phyloP scores from a whole-genome alignment of 2,797 vertebrate genomes.

The Danio aesculapii region DNA sequence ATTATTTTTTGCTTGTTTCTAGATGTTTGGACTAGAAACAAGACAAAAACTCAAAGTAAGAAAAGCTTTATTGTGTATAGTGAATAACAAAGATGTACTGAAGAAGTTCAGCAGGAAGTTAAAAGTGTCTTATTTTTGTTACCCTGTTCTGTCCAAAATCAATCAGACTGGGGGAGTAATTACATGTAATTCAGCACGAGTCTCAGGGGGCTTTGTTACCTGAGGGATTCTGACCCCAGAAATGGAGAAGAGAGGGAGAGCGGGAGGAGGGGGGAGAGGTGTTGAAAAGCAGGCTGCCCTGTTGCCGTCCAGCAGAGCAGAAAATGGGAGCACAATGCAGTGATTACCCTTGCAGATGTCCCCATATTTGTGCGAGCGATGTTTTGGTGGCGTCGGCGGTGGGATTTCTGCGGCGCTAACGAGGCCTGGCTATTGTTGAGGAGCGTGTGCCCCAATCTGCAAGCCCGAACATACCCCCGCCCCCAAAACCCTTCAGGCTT shows the following conservation, averaged over 20 bases:
- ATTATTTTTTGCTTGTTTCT: no score
- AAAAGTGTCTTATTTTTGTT: conserved; percentile 72
- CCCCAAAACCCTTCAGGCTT: conserved; percentile 41
- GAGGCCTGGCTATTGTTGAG: conserved; percentile 73
- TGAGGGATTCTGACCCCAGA: conserved; percentile 86
- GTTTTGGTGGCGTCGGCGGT: conserved; percentile 60
- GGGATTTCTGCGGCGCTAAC: conserved; percentile 69
- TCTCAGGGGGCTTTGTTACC: conserved; percentile 95
- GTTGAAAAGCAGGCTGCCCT: conserved; percentile 87
- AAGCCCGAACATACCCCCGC: conserved; percentile 54
- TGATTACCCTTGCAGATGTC: conserved; percentile 99
- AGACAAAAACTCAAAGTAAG: no score
- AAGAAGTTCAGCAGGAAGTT: conserved; percentile 81
- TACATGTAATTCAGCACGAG: conserved; percentile 96
- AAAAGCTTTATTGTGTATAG: conserved; percentile 65
- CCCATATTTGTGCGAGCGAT: conserved; percentile 82
- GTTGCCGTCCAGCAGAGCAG: conserved; percentile 94
- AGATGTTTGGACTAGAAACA: no score
- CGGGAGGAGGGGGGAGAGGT: conserved; percentile 72
- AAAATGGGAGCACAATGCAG: conserved; percentile 96
- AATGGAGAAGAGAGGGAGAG: conserved; percentile 58
- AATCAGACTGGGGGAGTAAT: conserved; percentile 97
- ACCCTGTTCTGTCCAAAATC: conserved; percentile 93
- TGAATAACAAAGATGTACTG: conserved; percentile 46
- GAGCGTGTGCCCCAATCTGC: conserved; percentile 67